A percentile compares a stretch with the other conserved stretches of the same genome.
phyloP scores from a whole-genome alignment of 2,113 vertebrate species.

The Sapajus apella region DNA sequence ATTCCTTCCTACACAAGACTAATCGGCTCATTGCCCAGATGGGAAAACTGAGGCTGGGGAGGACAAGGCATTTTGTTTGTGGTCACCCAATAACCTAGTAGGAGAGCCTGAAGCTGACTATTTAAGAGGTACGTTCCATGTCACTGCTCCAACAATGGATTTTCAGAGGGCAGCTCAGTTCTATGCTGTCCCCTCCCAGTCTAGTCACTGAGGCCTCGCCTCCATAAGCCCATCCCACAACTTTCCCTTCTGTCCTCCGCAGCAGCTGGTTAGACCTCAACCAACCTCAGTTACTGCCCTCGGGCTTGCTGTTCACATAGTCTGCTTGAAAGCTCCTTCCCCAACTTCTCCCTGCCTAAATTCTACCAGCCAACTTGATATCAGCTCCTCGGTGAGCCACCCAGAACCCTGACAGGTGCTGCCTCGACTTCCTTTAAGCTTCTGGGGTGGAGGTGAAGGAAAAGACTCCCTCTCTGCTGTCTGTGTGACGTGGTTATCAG shows the following conservation, averaged over 20 bases:
- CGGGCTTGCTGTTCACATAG: neutral
- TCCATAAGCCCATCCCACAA: neutral
- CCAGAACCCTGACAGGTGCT: neutral
- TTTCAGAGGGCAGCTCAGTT: neutral
- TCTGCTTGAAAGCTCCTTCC: neutral
- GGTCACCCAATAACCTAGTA: neutral
- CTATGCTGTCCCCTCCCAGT: neutral
- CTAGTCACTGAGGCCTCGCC: neutral
- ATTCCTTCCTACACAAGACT: neutral
- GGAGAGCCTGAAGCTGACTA: neutral
- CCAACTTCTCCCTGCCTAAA: neutral
- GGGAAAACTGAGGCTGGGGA: slow-evolving; percentile 25
- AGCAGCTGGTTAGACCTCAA: neutral
- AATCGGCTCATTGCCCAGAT: neutral
- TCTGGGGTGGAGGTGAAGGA: neutral
- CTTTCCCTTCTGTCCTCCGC: neutral
- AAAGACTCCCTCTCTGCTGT: neutral
- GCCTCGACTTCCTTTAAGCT: neutral
- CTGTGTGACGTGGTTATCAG: neutral
- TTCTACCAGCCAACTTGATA: neutral
- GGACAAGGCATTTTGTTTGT: neutral
- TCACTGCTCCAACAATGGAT: neutral
- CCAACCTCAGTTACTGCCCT: neutral
- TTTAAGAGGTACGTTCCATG: neutral
- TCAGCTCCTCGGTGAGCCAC: neutral